These are phyloP conservation scores for Pedionomus torquatus DNA, from an alignment of 2,113 vertebrate species.

Conservation along the genomic window DNA sequence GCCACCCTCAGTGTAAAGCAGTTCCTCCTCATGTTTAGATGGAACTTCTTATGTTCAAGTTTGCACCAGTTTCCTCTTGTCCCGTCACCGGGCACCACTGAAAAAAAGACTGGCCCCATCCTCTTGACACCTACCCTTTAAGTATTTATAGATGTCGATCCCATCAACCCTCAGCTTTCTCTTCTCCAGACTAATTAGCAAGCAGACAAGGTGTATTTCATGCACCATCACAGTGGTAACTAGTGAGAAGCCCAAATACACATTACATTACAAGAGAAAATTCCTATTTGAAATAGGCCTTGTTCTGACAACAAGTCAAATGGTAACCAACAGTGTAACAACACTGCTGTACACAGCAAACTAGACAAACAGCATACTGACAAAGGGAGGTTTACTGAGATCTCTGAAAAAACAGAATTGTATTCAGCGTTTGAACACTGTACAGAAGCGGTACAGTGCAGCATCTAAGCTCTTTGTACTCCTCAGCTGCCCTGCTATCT, in stretches of 20 bases:
- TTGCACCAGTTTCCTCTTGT: no score
- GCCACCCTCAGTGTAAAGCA: no score
- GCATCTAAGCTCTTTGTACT: neutral
- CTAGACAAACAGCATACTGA: neutral
- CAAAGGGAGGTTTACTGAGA: slow-evolving; percentile 5
- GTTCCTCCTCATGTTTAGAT: no score
- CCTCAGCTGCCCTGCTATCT: neutral
- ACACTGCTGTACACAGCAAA: neutral
- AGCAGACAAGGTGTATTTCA: neutral
- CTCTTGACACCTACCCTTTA: no score
- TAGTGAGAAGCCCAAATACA: neutral
- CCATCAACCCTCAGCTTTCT: no score
- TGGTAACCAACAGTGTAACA: neutral
- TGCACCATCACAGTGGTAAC: neutral
- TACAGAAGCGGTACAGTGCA: neutral
- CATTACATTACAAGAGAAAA: neutral
- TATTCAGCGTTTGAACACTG: neutral
- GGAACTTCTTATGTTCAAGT: no score
- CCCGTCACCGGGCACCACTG: no score
- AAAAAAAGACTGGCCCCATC: no score
- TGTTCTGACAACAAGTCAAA: neutral
- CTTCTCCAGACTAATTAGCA: neutral
- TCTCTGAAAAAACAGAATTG: neutral
- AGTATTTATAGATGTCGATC: no score
- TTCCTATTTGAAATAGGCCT: neutral